Base-by-base conservation (phyloP, 2,888 invertebrate species). In the Xylota sylvarum region DNA sequence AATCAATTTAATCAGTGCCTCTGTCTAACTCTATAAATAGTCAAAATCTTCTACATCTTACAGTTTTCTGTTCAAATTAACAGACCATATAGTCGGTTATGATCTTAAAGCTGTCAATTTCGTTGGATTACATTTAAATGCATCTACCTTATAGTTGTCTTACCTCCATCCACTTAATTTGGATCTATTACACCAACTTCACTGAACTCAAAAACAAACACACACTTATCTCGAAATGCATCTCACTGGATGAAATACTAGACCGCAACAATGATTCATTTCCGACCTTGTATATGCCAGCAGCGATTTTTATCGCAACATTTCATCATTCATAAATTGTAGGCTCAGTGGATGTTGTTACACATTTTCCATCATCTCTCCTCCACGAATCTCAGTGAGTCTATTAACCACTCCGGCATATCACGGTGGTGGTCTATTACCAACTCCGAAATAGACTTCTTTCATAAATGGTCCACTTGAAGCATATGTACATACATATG, bases 291-390 rank as follows among this genome's bases (percentile, higher is more conserved):
- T 86, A n/a, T 50, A 14, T 60, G 52, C 77, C 55, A 65, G 74
- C 74, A 72, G 52, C 70, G 52, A 76, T 73, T 81, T 86, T 82
- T 86, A 86, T 86, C 86, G 67, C 81, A 67, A 50, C 72, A 81
- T 86, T 86, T 77, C 81, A 81, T 81, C 85, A 86, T 77, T 81
- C 81, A 86, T 86, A 86, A 86, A 81, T 73, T 82, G 77, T 46
- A 81, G 77, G 69, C 77, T 62, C 81, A 50, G 72, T 78, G 77
- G 77, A 73, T 69, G 70, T 69, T 81, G 85, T 81, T 86, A 86
- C 81, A 86, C 77, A 82, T 81, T 86, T 77, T 77, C 72, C 77
- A 81, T 81, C 86, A 76, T 62, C 76, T 46, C 48, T 43, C 17
- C 69, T 12, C 17, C 65, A 50, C 27, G 72, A 56, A 35, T 40